Percentiles rank a stretch among this genome's conserved stretches.
These are phyloP conservation scores for Nautilus pompilius DNA, from an alignment of 1,140 invertebrate genomes.

Conservation along the genomic window DNA sequence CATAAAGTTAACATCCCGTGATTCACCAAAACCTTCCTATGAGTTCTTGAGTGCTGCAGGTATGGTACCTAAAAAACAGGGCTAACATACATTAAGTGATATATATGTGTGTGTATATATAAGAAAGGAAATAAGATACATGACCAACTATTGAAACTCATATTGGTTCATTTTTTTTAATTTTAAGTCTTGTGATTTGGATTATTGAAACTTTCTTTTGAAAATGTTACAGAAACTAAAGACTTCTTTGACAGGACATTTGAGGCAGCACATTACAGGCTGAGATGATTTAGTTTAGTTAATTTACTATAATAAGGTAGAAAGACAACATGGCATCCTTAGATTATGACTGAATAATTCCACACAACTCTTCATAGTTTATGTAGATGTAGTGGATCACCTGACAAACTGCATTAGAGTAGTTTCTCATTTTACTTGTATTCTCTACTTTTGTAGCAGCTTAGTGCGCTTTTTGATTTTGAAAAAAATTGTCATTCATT, in stretches of 20 bases:
- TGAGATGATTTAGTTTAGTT: too few species aligned
- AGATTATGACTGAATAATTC: too few species aligned
- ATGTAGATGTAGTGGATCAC: neutral
- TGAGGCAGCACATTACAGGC: too few species aligned
- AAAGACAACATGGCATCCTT: too few species aligned
- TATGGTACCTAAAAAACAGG: neutral
- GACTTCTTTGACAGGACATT: too few species aligned
- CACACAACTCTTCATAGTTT: neutral
- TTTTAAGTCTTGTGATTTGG: too few species aligned
- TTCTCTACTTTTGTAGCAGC: neutral
- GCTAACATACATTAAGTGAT: neutral
- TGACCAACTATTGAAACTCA: neutral
- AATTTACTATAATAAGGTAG: too few species aligned
- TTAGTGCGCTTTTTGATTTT: neutral
- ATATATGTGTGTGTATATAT: neutral
- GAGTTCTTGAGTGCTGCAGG: constrained; percentile 23
- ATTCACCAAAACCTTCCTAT: constrained; percentile 31
- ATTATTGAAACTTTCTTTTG: too few species aligned
- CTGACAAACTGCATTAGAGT: neutral
- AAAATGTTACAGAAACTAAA: too few species aligned
- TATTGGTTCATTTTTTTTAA: neutral
- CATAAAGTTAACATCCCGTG: constrained; percentile 23
- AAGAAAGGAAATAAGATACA: neutral
- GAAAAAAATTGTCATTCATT: neutral
- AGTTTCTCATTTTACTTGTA: neutral